Conservation (phyloP, 2,113 vertebrate genomes). For the Sylvia atricapilla region DNA sequence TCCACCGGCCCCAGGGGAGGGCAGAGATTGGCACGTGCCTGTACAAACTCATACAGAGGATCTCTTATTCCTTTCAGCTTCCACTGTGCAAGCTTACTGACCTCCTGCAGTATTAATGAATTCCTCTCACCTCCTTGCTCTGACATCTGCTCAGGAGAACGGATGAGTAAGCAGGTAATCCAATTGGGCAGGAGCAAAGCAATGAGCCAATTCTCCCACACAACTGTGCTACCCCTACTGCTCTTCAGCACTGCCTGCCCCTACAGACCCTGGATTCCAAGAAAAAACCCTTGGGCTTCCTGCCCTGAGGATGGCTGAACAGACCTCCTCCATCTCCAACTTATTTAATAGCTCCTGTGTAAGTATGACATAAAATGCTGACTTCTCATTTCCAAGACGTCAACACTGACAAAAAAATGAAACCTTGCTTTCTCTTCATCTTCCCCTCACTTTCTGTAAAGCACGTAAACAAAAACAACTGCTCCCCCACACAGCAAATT, state of each 20-base stretch:
- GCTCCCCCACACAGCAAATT: background rate
- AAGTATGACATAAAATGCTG: background rate
- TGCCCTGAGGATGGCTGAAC: background rate
- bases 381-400: background rate
- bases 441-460: background rate
- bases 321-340: background rate
- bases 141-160: conserved; percentile 69
- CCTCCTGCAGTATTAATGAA: conserved; percentile 65
- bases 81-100: conserved; percentile 9
- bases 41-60: background rate
- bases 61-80: conserved; percentile 16
- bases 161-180: conserved; percentile 73
- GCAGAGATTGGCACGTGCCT: background rate
- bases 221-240: background rate
- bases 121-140: conserved; percentile 67
- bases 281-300: background rate
- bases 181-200: conserved; percentile 63
- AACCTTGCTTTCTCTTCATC: background rate
- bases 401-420: background rate
- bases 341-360: background rate
- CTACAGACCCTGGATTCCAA: background rate
- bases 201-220: conserved; percentile 32
- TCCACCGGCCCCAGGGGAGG: background rate
- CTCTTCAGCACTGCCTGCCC: background rate
- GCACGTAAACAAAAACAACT: background rate